Base-by-base conservation (phyloP, 2,888 invertebrate genomes). In the Azorinus chamasolen region DNA sequence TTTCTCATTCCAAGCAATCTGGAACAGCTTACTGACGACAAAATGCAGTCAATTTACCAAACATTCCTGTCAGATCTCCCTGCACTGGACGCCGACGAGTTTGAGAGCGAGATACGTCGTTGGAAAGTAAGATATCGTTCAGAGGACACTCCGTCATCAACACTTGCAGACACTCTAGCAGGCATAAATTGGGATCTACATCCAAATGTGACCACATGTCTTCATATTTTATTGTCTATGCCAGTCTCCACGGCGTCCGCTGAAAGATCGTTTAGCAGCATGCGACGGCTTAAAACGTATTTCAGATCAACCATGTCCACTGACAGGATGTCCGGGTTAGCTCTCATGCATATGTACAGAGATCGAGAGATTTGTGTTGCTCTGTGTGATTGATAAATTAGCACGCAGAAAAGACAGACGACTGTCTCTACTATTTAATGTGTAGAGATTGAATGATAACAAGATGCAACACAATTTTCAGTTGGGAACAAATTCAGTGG, bases 211-310 rank as follows among this genome's bases (percentile, higher is more conserved):
- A 10, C 20, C 25, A n/a, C 53, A 6, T 22, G 20, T 24, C 25
- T 53, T 20, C 10, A 53, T 12, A 25, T 53, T 53, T 25, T 53
- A 10, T n/a, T 53, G 25, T 12, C 53, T 12, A 53, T 53, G 53
- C 53, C 53, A 8, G 53, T 53, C 53, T 58, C 58, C 6, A 43
- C 58, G 10, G 59, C 59, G 5, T 27, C 66, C 5, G 57, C 66
- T 10, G 66, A 66, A 50, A 32, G 58, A 18, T 66, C 57, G 22
- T 66, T 58, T 41, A 66, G 66, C 32, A 37, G n/a, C 10, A 46
- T 58, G 37, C 43, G 66, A 39, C 37, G 58, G 8, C 48, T 66
- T 14, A 58, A 58, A 48, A 66, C 66, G 6, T 66, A 66, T 39
- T 37, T 66, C 1, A 20, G 66, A 46, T 57, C 46, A 10, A 66